Percentiles rank a stretch among this genome's conserved stretches.
Evolutionary conservation across 2,888 invertebrate species (phyloP).

Genomic region (Slavum lentiscoides): DNA sequence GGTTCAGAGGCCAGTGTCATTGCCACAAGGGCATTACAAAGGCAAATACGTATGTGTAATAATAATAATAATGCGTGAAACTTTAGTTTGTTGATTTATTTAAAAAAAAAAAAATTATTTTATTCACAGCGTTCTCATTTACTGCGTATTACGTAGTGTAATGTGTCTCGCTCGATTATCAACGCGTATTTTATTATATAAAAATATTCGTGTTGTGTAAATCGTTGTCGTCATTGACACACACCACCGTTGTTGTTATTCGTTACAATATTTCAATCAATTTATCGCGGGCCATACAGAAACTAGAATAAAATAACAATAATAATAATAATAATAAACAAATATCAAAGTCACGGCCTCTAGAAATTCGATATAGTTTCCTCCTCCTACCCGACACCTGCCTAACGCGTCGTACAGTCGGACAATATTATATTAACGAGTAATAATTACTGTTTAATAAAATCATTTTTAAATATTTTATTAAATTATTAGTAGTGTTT

Average conservation of each 20-base stretch:
- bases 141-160: too few species aligned
- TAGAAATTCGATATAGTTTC: neutral
- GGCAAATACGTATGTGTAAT: constrained; percentile 24
- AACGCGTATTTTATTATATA: too few species aligned
- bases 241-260: too few species aligned
- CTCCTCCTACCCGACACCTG: too few species aligned
- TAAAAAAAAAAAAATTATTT: too few species aligned
- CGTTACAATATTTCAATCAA: too few species aligned
- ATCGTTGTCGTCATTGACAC: neutral
- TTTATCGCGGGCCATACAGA: too few species aligned
- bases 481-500: neutral
- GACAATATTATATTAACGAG: neutral
- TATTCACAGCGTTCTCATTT: too few species aligned
- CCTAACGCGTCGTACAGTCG: neutral
- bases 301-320: neutral
- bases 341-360: constrained; percentile 23
- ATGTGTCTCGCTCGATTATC: too few species aligned
- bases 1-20: constrained; percentile 49
- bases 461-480: neutral
- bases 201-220: neutral
- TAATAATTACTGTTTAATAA: neutral
- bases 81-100: too few species aligned
- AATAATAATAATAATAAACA: constrained; percentile 8
- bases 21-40: constrained; percentile 50
- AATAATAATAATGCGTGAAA: too few species aligned